Percentiles rank a stretch among this genome's conserved stretches.
Evolutionary conservation across 2,113 vertebrate genomes (phyloP).

Genomic region (Mohoua ochrocephala): DNA sequence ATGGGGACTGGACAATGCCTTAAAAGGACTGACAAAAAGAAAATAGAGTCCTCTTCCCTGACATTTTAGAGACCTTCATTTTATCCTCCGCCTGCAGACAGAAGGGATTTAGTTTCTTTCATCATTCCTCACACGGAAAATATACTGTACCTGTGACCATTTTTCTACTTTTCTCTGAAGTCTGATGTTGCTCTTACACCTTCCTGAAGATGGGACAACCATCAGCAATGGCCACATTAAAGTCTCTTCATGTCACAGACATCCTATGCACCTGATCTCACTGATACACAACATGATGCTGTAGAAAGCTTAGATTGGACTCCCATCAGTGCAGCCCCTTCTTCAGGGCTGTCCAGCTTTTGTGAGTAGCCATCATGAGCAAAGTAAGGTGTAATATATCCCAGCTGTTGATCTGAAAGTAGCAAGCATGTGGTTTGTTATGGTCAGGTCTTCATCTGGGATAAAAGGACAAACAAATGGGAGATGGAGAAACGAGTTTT

Average conservation of each 20-base stretch:
- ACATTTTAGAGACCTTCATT: not conserved
- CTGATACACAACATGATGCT: accelerated
- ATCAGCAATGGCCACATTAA: not conserved
- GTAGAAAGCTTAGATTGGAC: not conserved
- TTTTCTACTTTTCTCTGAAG: not conserved
- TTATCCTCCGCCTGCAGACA: not conserved
- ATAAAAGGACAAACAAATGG: not conserved
- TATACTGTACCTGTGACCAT: not conserved
- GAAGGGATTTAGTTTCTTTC: not conserved
- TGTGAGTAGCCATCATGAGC: not conserved
- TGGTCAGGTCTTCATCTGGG: not conserved
- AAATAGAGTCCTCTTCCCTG: not conserved
- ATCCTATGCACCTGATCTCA: not conserved
- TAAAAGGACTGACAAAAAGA: not conserved
- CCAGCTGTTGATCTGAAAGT: not conserved
- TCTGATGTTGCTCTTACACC: not conserved
- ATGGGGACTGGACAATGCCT: not conserved
- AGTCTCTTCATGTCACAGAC: not conserved
- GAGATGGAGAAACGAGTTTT: not conserved
- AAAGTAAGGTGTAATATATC: not conserved
- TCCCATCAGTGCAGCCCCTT: not conserved
- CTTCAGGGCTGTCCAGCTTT: not conserved
- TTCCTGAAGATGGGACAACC: not conserved
- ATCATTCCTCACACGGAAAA: not conserved
- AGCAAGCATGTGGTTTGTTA: not conserved